Conservation (phyloP, 2,888 invertebrate genomes). For the Lycophotia porphyrea region DNA sequence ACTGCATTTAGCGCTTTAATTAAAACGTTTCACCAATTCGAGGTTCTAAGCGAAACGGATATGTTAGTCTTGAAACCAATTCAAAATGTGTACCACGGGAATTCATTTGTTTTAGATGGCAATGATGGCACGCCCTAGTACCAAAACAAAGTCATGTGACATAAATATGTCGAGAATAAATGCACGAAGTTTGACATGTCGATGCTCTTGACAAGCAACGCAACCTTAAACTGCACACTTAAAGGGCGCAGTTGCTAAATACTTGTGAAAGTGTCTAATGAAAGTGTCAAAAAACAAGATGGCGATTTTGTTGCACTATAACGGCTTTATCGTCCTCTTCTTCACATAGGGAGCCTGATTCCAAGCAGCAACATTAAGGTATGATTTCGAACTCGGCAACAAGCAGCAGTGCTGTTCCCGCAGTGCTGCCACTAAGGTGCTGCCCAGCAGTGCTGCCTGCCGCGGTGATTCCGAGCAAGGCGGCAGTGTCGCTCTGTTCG, state of each 20-base stretch:
- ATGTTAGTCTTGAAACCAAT: slow-evolving; percentile 21
- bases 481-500: no score
- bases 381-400: no score
- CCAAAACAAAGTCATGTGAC: not conserved
- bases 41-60: slow-evolving; percentile 35
- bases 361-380: no score
- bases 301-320: not conserved
- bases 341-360: not conserved
- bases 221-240: no score
- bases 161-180: not conserved
- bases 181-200: no score
- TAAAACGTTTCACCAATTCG: slow-evolving; percentile 50
- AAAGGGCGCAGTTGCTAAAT: not conserved
- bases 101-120: not conserved
- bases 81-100: slow-evolving; percentile 6
- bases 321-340: not conserved
- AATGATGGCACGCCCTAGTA: not conserved
- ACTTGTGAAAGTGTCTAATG: not conserved
- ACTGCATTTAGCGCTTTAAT: slow-evolving; percentile 56
- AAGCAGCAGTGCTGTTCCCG: no score
- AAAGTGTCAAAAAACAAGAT: not conserved
- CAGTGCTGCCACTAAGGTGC: no score
- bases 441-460: no score
- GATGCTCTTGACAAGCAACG: no score
- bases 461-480: no score